Evolutionary conservation across 1,140 invertebrate genomes (phyloP).

Genomic region (Mamestra configurata): DNA sequence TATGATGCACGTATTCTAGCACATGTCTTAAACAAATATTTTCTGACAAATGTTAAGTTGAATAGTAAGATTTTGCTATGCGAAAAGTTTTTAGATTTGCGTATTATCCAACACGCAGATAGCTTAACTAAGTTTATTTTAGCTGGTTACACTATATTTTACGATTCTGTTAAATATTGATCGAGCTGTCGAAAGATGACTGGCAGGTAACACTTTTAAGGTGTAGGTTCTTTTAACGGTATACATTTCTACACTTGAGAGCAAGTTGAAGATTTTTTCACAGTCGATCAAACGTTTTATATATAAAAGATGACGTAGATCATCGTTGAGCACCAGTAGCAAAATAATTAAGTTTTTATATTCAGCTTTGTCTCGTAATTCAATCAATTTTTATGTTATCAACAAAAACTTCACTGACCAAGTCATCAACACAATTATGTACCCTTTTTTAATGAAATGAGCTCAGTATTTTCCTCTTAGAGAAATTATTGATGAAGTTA

Average conservation of each 20-base stretch:
- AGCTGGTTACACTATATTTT: conserved; percentile 1
- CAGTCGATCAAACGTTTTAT: conserved; percentile 32
- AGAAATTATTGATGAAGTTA: conserved; percentile 10
- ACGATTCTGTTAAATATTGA: conserved; percentile 29
- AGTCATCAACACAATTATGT: conserved; percentile 30
- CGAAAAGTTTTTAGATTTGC: neutral
- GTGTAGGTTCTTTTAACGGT: neutral
- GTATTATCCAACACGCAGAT: neutral
- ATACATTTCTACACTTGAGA: neutral
- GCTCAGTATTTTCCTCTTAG: conserved; percentile 2
- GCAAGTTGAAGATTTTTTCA: conserved; percentile 19
- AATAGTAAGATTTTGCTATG: neutral
- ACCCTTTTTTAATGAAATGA: conserved; percentile 38
- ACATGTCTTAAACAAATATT: conserved; percentile 16
- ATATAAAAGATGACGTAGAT: neutral
- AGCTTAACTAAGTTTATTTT: conserved; percentile 9
- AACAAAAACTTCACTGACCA: conserved; percentile 36
- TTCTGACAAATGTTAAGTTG: conserved; percentile 1
- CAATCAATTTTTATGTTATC: conserved; percentile 43
- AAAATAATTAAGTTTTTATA: conserved; percentile 50
- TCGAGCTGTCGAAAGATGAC: conserved; percentile 27
- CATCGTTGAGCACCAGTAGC: conserved; percentile 37
- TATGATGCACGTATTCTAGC: conserved; percentile 11
- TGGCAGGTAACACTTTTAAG: conserved; percentile 1
- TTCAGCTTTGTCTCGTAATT: conserved; percentile 35